Percentiles rank a stretch among this genome's conserved stretches.
These are phyloP conservation scores for Pempheris klunzingeri DNA, from an alignment of 2,797 vertebrate species.

Conservation along the genomic window DNA sequence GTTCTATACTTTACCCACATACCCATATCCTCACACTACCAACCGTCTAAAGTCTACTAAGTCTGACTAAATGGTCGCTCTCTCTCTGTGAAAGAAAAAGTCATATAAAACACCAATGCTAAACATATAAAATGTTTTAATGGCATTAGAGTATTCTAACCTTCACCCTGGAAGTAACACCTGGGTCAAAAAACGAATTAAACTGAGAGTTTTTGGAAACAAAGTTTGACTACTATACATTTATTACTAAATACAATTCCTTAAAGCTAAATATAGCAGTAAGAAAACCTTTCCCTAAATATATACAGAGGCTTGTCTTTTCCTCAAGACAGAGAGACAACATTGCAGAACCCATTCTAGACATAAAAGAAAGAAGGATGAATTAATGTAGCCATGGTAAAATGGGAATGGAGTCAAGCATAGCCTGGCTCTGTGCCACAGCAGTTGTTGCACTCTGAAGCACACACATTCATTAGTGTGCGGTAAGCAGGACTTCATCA, in stretches of 20 bases:
- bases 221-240: constrained; percentile 35
- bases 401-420: constrained; percentile 28
- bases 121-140: constrained; percentile 67
- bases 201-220: constrained; percentile 48
- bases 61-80: constrained; percentile 41
- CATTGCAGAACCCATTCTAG: background rate
- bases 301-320: constrained; percentile 19
- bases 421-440: constrained; percentile 21
- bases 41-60: constrained; percentile 15
- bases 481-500: constrained; percentile 1
- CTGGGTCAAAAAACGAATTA: constrained; percentile 63
- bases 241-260: constrained; percentile 47
- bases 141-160: constrained; percentile 44
- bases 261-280: constrained; percentile 45
- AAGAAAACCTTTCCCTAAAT: constrained; percentile 4
- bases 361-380: constrained; percentile 30
- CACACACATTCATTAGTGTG: constrained; percentile 31
- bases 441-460: constrained; percentile 8
- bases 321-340: constrained; percentile 5
- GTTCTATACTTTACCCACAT: constrained; percentile 41
- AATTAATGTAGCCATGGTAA: constrained; percentile 26
- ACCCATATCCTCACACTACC: constrained; percentile 31
- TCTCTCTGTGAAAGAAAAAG: constrained; percentile 33
- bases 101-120: constrained; percentile 55
- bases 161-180: constrained; percentile 49